Evolutionary conservation across 2,888 invertebrate species (phyloP), one percentile per base, ranked within the genome.

Genomic region (Melanotus villosus): DNA sequence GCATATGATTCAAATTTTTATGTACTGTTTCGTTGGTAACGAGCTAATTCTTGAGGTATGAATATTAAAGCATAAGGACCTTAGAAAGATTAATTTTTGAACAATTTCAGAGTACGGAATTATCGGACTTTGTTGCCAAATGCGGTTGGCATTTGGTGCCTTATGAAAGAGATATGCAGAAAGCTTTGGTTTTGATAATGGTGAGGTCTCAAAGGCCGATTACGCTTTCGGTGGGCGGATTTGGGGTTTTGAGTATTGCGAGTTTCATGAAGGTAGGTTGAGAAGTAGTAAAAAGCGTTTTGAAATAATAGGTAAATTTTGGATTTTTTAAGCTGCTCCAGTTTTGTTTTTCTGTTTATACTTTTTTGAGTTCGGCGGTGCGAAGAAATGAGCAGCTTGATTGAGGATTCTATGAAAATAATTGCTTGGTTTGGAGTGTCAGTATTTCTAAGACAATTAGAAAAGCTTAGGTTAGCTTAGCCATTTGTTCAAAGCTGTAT

Each of bases 301-400:
- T 26, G 26, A 5, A 2, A 4, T 14, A 12, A 6, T 10, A 2
- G n/a, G n/a, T 4, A 12, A 38, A 38, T 38, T 38, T 38, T n/a
- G 38, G 38, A 10, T 38, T 38, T 4, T 38, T 38, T 38, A 3
- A 38, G 38, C 38, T 38, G 14, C n/a, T 38, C 2, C 38, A 38
- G 38, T 38, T 38, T 38, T 38, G n/a, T 10, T 38, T 38, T n/a
- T 38, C 38, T 4, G 38, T 38, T n/a, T 38, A 12, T n/a, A 38
- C 38, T 3, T n/a, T 38, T 3, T 38, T 38, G 14, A 38, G 14
- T 38, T 38, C 38, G 3, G 10, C 10, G 38, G 14, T 38, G 38
- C 26, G 3, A 7, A 26, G 26, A 26, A 26, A 26, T 26, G 26
- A 26, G 7, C 3, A 26, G 26, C 26, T 26, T 7, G 32, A 32